Conservation (phyloP, 2,113 vertebrate species). For the Cryptomyrus ogoouensis region DNA sequence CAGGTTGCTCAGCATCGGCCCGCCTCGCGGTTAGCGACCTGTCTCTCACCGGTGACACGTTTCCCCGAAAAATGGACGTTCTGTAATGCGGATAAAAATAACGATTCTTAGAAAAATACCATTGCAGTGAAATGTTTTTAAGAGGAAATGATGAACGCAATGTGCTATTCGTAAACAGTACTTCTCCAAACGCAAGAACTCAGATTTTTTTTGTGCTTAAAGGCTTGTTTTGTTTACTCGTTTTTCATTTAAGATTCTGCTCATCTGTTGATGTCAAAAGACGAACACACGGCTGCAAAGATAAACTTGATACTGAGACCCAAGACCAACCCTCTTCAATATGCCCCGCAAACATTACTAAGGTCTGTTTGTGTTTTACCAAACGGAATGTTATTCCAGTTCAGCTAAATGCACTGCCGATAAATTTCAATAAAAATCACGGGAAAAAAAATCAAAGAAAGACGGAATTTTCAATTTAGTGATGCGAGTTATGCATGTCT, state of each 20-base stretch:
- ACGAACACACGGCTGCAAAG: neutral
- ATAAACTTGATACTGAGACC: neutral
- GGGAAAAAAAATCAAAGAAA: neutral
- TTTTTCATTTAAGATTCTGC: neutral
- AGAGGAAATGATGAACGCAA: neutral
- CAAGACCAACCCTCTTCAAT: neutral
- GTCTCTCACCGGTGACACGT: neutral
- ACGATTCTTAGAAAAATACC: neutral
- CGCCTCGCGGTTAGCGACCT: neutral
- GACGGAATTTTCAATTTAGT: neutral
- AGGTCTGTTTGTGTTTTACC: neutral
- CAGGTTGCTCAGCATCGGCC: neutral
- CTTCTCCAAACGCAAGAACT: neutral
- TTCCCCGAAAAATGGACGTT: neutral
- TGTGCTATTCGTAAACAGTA: neutral
- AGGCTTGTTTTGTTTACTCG: neutral
- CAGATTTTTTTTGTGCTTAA: neutral
- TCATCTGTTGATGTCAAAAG: neutral
- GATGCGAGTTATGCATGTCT: neutral
- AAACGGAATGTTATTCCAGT: neutral
- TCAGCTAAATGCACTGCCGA: neutral
- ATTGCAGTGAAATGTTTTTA: neutral
- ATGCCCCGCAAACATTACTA: neutral
- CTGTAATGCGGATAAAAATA: neutral
- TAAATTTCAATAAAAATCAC: neutral